Base-by-base conservation (phyloP, 2,113 vertebrate species). In the Poecilia latipinna region DNA sequence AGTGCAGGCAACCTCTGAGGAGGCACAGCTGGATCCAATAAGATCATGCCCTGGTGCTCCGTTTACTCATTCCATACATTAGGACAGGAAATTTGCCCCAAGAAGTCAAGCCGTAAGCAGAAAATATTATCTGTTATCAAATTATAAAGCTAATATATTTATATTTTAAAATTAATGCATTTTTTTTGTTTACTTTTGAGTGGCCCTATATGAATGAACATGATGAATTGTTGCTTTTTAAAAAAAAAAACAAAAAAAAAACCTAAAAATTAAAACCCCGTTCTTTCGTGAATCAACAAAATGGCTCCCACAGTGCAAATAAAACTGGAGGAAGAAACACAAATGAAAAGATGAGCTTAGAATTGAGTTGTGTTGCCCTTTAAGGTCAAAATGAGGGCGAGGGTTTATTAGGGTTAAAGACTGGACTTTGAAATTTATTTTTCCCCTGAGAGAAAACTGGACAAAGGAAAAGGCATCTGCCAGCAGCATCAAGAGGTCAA, bases 21-120 rank as follows among this genome's bases (percentile, higher is more conserved):
- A 72, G 54, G 42, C 61, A 85, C 89, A 93, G 91, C 92, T 93
- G 91, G 88, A 75, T 78, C 81, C 77, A 91, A 86, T 90, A 85
- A 90, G 75, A 57, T 51, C 72, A 22, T 72, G 70, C 68, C 82
- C 74, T 33, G 37, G 74, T 69, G 63, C 70, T 80, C 54, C 88
- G 82, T 84, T 91, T 88, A 87, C 68, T 63, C 72, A 85, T 90
- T 91, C 80, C 81, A 82, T 91, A 88, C 79, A 77, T 92, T 86
- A 80, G 80, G 90, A 89, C 85, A 88, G 91, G 88, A 93, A 67
- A 84, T 81, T 80, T 79, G 71, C 70, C 68, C 75, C 3, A 13
- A 77, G 83, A 79, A 65, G 68, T 65, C 75, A 70, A 63, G 37
- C 68, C 61, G 62, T 51, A 29, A 32, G 22, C 17, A n/a, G 28